phyloP scores from a whole-genome alignment of 2,113 vertebrate genomes.

The Callocephalon fimbriatum region DNA sequence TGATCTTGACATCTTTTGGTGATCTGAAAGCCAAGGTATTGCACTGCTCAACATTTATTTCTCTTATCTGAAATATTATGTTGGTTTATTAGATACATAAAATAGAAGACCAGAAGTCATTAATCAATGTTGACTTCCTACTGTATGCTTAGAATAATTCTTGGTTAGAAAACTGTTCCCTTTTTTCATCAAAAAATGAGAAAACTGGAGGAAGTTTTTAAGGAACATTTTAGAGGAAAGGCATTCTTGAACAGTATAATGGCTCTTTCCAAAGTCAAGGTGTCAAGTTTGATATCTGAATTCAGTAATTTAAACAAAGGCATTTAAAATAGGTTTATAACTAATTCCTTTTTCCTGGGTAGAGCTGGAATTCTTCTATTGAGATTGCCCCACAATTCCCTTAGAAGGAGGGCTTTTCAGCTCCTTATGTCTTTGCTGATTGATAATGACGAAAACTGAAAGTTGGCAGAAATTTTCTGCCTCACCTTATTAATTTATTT shows the following conservation, averaged over 20 bases:
- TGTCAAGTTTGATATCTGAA: neutral
- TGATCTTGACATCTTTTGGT: neutral
- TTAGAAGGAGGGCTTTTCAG: neutral
- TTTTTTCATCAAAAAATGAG: neutral
- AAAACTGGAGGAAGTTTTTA: neutral
- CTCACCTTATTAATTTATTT: neutral
- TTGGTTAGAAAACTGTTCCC: neutral
- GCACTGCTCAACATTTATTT: neutral
- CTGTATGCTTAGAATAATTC: neutral
- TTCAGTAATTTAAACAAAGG: neutral
- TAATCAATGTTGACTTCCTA: neutral
- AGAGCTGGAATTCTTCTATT: neutral
- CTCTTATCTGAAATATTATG: neutral
- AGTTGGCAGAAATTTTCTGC: neutral
- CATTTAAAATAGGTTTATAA: neutral
- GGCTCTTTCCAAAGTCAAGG: neutral
- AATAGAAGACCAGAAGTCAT: neutral
- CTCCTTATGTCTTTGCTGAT: neutral
- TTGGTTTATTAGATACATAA: neutral
- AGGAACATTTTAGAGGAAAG: neutral
- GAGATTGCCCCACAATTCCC: neutral
- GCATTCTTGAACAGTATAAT: neutral
- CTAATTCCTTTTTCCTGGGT: neutral
- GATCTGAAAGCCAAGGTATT: neutral
- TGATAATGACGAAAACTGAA: neutral